Base-by-base conservation (phyloP, 2,113 vertebrate genomes). In the Climacteris rufus region DNA sequence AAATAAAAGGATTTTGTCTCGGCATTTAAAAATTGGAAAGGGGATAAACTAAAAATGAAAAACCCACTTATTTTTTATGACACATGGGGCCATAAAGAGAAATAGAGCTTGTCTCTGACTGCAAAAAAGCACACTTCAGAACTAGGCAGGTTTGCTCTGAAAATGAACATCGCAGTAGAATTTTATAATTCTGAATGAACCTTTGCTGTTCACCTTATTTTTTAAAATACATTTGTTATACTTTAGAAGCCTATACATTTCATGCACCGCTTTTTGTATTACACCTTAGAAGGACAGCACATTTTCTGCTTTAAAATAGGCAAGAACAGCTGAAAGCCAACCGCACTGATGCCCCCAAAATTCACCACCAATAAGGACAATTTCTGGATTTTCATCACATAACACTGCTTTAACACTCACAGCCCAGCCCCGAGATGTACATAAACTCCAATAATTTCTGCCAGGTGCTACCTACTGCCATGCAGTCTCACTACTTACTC, bases 401-500 rank as follows among this genome's bases (percentile, higher is more conserved):
- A 52, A 14, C 15, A 9, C 14, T 47, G 13, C 23, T 70, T 27
- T 35, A 80, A 56, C 7, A 35, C 1, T 40, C 30, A n/a, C 42
- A 71, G 64, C 27, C 31, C 69, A 89, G 69, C 7, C 15, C n/a
- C 0, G 1, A 66, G 30, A 31, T 0, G 0, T 7, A 33, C 14
- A 27, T 11, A 15, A 53, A 61, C 7, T 50, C 21, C 42, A 86
- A 53, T 5, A 30, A 42, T 54, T 66, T 13, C 23, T 72, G 31
- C 18, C 66, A 63, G 60, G 35, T 56, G 57, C 70, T 60, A 53
- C 21, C 45, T n/a, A 40, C 44, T 74, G 40, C 52, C 40, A 52
- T 3, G 22, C 18, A 56, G 30, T 33, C 69, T 54, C 35, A 27
- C 83, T 89, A 99, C 99, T 98, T 97, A 99, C 99, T 98, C 80